Evolutionary conservation across 1,140 invertebrate genomes (phyloP).

Genomic region (Campoletis sonorensis): DNA sequence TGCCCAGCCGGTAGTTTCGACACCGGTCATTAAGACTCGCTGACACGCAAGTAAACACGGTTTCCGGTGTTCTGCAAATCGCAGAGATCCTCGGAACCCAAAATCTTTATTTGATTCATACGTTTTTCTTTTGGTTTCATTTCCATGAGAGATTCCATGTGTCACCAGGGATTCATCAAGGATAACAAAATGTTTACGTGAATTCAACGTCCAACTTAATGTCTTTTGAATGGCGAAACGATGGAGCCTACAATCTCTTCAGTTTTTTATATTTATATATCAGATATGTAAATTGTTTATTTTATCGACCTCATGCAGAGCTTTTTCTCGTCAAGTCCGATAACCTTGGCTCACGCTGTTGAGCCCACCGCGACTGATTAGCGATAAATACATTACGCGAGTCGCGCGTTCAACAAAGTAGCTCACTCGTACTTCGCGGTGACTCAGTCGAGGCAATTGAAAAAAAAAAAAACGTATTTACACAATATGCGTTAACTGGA

Average conservation of each 20-base stretch:
- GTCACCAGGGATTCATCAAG: not conserved
- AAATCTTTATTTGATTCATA: conserved; percentile 7
- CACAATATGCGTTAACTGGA: too few relatives aligned
- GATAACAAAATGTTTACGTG: not conserved
- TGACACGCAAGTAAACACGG: conserved; percentile 35
- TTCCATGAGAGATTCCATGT: not conserved
- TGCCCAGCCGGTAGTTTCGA: conserved; percentile 31
- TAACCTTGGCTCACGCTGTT: conserved; percentile 57
- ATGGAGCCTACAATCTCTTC: not conserved
- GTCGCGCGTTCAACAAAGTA: not conserved
- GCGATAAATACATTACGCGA: conserved; percentile 57
- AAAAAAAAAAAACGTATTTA: conserved; percentile 47
- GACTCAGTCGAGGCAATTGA: not conserved
- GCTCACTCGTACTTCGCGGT: not conserved
- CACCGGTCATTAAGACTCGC: conserved; percentile 40
- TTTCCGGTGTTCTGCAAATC: conserved; percentile 27
- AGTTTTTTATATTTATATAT: not conserved
- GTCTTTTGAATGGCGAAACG: too few relatives aligned
- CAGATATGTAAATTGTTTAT: not conserved
- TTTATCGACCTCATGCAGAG: conserved; percentile 22
- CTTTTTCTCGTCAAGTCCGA: conserved; percentile 17
- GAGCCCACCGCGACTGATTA: conserved; percentile 61
- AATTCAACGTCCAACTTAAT: not conserved
- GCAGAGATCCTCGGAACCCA: not conserved
- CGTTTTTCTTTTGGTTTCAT: not conserved